Evolutionary conservation across 2,888 invertebrate species (phyloP), one percentile per base, ranked within the genome.

Genomic region (Cybosia mesomella): DNA sequence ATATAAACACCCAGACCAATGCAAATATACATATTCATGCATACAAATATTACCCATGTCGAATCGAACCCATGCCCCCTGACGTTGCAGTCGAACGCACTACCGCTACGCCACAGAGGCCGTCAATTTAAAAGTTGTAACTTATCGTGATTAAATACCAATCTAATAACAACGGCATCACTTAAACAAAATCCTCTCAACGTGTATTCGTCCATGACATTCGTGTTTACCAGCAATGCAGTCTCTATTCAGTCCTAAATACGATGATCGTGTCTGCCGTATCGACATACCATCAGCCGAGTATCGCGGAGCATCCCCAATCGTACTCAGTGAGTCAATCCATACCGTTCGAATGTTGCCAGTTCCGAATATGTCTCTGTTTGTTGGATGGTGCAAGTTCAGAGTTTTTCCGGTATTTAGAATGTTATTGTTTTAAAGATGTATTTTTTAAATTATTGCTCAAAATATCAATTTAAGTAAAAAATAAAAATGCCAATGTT

Each of bases 241-340:
- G 22, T 34, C 62, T 58, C 34, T 15, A 63, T 49, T 43, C 32
- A 11, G 34, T 61, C 15, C 24, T 53, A 28, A 62, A 36, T n/a
- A 58, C 34, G 49, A 18, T 32, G 57, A 55, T 28, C 49, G 43
- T 57, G 24, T 24, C 62, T 59, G 43, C n/a, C 53, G 57, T 57
- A 70, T 67, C 61, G 64, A 64, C 64, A 64, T 67, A 59, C 70
- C 66, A 70, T 70, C 49, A 64, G 22, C 64, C 58, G 18, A 66
- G 64, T 53, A 67, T 70, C 70, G 66, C 60, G 34, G 10, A 57
- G 59, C 59, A 83, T 76, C 81, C 84, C 84, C 82, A 83, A 81
- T 88, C 84, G 85, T 80, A 81, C 81, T 84, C 84, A 83, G 80
- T 57, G 73, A 84, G 80, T 79, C 89, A 85, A 90, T 90, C 86